phyloP scores from a whole-genome alignment of 2,888 invertebrate genomes.

The Latrodectus hesperus region DNA sequence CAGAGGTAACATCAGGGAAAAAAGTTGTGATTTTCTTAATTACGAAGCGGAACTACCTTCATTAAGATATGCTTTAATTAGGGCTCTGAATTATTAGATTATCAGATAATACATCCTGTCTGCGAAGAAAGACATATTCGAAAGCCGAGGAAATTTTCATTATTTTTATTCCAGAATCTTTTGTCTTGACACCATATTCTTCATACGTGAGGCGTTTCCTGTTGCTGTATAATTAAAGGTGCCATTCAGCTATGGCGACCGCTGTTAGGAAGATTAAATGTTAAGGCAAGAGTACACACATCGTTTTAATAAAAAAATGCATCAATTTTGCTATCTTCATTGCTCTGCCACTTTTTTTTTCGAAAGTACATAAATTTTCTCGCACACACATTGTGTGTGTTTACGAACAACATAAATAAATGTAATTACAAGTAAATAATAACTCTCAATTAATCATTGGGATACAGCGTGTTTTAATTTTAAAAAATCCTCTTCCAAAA shows the following conservation, averaged over 20 bases:
- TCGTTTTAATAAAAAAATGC: background rate
- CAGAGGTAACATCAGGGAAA: background rate
- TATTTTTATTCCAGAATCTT: background rate
- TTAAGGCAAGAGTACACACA: background rate
- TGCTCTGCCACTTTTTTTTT: background rate
- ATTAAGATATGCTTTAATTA: constrained; percentile 52
- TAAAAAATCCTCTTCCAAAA: too few species aligned
- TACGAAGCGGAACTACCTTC: constrained; percentile 36
- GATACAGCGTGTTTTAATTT: too few species aligned
- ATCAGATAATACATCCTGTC: constrained; percentile 49
- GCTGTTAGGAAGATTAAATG: constrained; percentile 33
- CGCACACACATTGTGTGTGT: too few species aligned
- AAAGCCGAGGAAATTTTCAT: background rate
- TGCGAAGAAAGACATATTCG: background rate
- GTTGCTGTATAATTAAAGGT: constrained; percentile 41
- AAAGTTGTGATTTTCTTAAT: constrained; percentile 29
- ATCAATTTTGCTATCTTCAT: constrained; percentile 14
- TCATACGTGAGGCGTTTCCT: constrained; percentile 41
- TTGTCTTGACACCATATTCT: constrained; percentile 29
- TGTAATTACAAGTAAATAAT: too few species aligned
- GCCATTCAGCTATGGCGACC: constrained; percentile 15
- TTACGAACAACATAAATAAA: too few species aligned
- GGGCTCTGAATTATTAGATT: constrained; percentile 44
- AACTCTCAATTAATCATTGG: too few species aligned
- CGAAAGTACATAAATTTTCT: too few species aligned